Base-by-base conservation (phyloP, 2,113 vertebrate genomes). In the Thunnus maccoyii region DNA sequence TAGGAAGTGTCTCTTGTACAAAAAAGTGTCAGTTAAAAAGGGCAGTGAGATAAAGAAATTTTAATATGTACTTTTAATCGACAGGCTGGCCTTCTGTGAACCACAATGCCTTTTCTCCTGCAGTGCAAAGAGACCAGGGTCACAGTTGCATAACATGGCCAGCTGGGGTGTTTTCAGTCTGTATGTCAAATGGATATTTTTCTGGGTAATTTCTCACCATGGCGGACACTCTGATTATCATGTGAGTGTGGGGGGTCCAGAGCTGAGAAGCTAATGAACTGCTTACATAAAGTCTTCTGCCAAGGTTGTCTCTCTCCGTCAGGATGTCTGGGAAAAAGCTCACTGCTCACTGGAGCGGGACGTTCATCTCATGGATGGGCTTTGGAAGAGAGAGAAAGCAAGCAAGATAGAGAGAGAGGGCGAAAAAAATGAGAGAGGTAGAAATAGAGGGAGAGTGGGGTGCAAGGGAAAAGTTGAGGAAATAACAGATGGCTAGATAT, bases 281-380 rank as follows among this genome's bases (percentile, higher is more conserved):
- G 77, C 74, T 86, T 89, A 80, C 61, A 73, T 86, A 84, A 91
- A 87, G 83, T 78, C 58, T 82, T 87, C 72, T 87, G 67, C 66
- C 66, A 83, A 84, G 72, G 78, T 89, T 86, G 74, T 80, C 70
- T 80, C 56, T 69, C 69, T 72, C 47, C 27, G 22, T 72, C 60
- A 68, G 71, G 72, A 86, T 78, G 72, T 84, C 83, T 76, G 44
- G 22, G 27, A 16, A 44, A 62, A 69, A 75, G 62, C 52, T 88
- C 82, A 88, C 48, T 66, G 71, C 36, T 88, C 86, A 83, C 48
- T 86, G 75, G 64, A 83, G 89, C 73, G 4, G 60, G 25, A 20
- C 17, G 8, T 76, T 84, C 52, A 74, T 73, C 68, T 67, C 30
- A 72, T 68, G 62, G 69, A 61, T 16, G 4, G 41, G 68, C 52